Evolutionary conservation across 1,140 invertebrate genomes (phyloP).

Genomic region (Drosophila aff.): DNA sequence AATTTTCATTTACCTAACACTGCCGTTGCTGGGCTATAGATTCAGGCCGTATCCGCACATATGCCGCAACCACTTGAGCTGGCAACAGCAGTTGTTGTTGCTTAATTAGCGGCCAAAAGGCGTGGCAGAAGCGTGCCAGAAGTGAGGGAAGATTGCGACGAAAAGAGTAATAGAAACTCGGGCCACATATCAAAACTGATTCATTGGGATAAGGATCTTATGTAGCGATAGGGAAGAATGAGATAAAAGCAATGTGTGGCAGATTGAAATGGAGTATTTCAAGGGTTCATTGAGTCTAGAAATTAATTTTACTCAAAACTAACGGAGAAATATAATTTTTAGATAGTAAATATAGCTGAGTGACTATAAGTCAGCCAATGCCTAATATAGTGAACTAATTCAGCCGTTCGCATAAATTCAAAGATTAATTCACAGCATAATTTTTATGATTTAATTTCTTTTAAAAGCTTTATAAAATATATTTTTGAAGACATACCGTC

Average conservation of each 20-base stretch:
- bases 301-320: background rate
- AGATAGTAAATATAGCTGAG: background rate
- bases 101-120: constrained; percentile 67
- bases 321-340: background rate
- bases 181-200: constrained; percentile 18
- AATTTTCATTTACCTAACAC: constrained; percentile 53
- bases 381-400: background rate
- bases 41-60: constrained; percentile 36
- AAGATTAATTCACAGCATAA: background rate
- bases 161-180: background rate
- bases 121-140: constrained; percentile 68
- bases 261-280: background rate
- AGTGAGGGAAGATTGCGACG: constrained; percentile 30
- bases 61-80: constrained; percentile 63
- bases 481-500: too few relatives aligned
- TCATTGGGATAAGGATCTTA: constrained; percentile 6
- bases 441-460: too few relatives aligned
- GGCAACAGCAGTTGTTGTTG: constrained; percentile 54
- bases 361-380: background rate
- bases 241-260: background rate
- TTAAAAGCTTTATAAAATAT: background rate
- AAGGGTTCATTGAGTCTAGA: background rate
- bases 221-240: constrained; percentile 2
- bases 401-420: background rate
- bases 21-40: background rate